These are phyloP conservation scores for Gymnodraco acuticeps DNA, from an alignment of 2,797 vertebrate species.

Conservation along the genomic window DNA sequence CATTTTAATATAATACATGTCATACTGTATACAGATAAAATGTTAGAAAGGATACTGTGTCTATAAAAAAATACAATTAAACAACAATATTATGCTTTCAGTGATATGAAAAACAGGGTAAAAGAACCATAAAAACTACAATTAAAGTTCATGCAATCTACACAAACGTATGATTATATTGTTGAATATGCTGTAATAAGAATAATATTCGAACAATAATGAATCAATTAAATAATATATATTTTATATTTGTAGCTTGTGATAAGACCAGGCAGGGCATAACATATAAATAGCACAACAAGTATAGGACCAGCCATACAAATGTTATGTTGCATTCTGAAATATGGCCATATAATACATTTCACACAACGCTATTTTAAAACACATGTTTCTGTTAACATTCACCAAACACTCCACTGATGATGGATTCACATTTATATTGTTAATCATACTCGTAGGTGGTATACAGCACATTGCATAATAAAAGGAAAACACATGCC, in stretches of 20 bases:
- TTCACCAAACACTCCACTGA: neutral
- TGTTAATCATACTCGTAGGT: neutral
- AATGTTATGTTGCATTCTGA: neutral
- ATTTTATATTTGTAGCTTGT: neutral
- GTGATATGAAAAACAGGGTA: neutral
- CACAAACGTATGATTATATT: neutral
- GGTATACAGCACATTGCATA: neutral
- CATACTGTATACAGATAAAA: no score
- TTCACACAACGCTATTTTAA: neutral
- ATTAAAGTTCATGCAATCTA: neutral
- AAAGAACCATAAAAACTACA: neutral
- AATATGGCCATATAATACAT: neutral
- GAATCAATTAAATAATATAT: neutral
- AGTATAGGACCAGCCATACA: neutral
- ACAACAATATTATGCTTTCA: neutral
- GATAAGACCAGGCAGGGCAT: neutral
- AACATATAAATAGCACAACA: neutral
- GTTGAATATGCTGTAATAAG: neutral
- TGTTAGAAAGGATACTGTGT: no score
- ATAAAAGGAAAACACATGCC: neutral
- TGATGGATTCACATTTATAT: neutral
- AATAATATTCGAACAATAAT: neutral
- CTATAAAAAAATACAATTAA: no score
- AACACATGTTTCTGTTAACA: neutral
- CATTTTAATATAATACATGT: no score